Base-by-base conservation (phyloP, 1,140 invertebrate genomes). In the Drosophila kanapiae region DNA sequence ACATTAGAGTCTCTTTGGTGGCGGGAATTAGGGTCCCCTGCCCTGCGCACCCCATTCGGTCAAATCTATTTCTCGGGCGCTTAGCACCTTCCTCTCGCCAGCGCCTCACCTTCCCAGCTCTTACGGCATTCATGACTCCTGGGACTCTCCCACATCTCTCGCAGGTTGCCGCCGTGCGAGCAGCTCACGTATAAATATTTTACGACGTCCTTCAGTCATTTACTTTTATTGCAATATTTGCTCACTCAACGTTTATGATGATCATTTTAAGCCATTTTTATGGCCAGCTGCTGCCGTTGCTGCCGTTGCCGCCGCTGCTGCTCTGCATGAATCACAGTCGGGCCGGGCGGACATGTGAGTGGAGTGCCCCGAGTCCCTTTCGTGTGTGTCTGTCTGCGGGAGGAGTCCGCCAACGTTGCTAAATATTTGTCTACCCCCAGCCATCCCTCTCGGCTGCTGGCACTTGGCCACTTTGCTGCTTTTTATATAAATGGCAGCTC, bases 221-320 rank as follows among this genome's bases (percentile, higher is more conserved):
- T 92, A 91, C 91, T 92, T 92, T 92, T 92, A 92, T 92, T 91
- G 91, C 91, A 92, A 92, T 91, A 91, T 92, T 92, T 92, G 91
- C 91, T 87, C 91, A 91, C 87, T 92, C 91, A 92, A 92, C 86
- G 86, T 92, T 92, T 92, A 92, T 91, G 91, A 92, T 91, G 91
- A 92, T 92, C 91, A 91, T 91, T 92, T 92, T 91, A 92, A 92
- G 91, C 86, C 91, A 91, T 91, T 92, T 92, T 92, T 92, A 92
- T 92, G 91, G 77, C 54, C 80, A 82, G 75, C 78, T 80, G 78
- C 86, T 85, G 82, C 72, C 75, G 53, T 18, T 38, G 63, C 56
- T 77, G 61, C 74, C 67, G 47, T n/a, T 37, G 75, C 82, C 79
- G 80, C 64, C 75, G 53, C 29, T 38, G 63, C 56, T 77, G 61